phyloP scores from a whole-genome alignment of 1,140 invertebrate species.

The Zaprionus nigranus region DNA sequence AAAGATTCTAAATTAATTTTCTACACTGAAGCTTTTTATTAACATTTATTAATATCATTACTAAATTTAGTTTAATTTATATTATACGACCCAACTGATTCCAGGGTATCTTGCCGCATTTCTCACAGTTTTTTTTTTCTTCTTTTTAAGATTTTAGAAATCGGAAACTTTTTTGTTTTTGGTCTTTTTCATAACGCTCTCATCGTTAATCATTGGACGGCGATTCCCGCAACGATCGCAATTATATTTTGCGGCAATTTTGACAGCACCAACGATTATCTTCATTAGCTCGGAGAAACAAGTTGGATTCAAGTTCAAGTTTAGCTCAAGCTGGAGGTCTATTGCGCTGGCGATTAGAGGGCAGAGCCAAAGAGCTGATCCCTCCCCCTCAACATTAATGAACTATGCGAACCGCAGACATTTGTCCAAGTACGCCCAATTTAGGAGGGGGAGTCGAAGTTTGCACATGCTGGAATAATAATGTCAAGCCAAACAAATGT shows the following conservation, averaged over 20 bases:
- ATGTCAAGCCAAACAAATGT: conserved; percentile 72
- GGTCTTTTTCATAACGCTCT: conserved; percentile 68
- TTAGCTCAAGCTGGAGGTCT: conserved; percentile 45
- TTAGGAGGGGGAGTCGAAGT: conserved; percentile 25
- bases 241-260: conserved; percentile 78
- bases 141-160: background rate
- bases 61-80: too few relatives aligned
- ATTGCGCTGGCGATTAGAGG: conserved; percentile 36
- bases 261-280: conserved; percentile 76
- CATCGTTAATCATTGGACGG: conserved; percentile 77
- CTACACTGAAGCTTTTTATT: background rate
- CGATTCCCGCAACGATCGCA: conserved; percentile 49
- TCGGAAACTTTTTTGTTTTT: conserved; percentile 36
- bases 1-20: too few relatives aligned
- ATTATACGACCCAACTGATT: background rate
- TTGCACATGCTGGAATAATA: conserved; percentile 80
- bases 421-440: conserved; percentile 57
- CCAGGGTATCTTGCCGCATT: background rate
- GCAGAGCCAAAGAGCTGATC: background rate
- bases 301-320: conserved; percentile 60
- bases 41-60: too few relatives aligned
- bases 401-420: conserved; percentile 20
- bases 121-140: background rate
- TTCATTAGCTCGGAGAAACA: conserved; percentile 54
- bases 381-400: conserved; percentile 12